Evolutionary conservation across 2,797 vertebrate genomes (phyloP).

Genomic region (Phrynocephalus guinanensis): DNA sequence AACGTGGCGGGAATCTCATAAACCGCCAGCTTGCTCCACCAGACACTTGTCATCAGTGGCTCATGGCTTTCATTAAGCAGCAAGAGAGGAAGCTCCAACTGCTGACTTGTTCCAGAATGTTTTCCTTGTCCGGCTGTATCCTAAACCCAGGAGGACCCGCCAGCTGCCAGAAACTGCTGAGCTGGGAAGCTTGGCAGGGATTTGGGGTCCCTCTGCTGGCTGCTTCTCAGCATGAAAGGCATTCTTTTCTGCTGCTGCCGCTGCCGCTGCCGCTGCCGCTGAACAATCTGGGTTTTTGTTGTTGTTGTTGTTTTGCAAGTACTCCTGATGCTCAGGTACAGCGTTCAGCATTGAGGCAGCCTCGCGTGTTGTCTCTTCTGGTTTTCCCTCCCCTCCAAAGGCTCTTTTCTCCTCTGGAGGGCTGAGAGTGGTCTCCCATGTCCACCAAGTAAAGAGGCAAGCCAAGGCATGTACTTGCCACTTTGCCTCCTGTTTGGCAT

Average conservation of each 20-base stretch:
- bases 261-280: neutral
- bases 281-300: neutral
- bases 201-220: conserved; percentile 10
- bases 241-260: neutral
- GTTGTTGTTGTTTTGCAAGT: no score
- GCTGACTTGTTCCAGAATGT: conserved; percentile 46
- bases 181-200: neutral
- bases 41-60: conserved; percentile 44
- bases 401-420: no score
- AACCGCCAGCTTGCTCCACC: conserved; percentile 41
- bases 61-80: conserved; percentile 65
- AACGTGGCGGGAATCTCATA: conserved; percentile 54
- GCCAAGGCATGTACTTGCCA: no score
- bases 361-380: neutral
- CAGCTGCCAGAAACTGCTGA: conserved; percentile 40
- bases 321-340: no score
- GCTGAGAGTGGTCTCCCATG: no score
- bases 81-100: conserved; percentile 57
- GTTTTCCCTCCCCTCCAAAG: neutral
- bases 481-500: neutral
- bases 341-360: no score
- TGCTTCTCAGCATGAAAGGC: neutral
- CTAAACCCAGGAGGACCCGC: neutral
- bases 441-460: neutral
- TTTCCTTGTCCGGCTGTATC: conserved; percentile 54